A percentile compares a stretch with the other conserved stretches of the same genome.
These are phyloP conservation scores for Actenoides hombroni DNA, from an alignment of 2,113 vertebrate genomes.

Conservation along the genomic window DNA sequence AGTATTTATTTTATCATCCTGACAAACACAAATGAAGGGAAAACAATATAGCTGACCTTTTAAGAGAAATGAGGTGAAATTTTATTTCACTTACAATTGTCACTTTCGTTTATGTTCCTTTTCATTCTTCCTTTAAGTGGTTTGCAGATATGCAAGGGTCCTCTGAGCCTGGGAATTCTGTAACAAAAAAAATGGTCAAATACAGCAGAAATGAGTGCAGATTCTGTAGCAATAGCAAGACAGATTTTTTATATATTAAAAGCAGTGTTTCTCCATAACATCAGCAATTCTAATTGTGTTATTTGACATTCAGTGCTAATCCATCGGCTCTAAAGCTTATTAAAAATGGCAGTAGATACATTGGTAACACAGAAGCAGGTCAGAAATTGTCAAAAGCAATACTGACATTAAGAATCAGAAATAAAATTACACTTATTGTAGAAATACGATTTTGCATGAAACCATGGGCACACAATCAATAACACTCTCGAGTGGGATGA, in stretches of 20 bases:
- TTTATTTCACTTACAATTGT: slow-evolving; percentile 22
- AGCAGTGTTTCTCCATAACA: slow-evolving; percentile 37
- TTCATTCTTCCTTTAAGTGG: slow-evolving; percentile 13
- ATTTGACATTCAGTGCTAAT: slow-evolving; percentile 71
- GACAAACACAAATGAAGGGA: slow-evolving; percentile 31
- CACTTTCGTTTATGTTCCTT: slow-evolving; percentile 53
- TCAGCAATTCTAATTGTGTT: slow-evolving; percentile 64
- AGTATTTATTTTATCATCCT: slow-evolving; percentile 34
- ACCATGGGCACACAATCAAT: slow-evolving; percentile 34
- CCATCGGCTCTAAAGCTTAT: slow-evolving; percentile 58
- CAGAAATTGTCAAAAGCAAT: slow-evolving; percentile 43
- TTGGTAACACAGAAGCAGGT: slow-evolving; percentile 1
- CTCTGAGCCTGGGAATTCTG: neutral
- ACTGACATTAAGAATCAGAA: slow-evolving; percentile 16
- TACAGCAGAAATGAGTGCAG: slow-evolving; percentile 4
- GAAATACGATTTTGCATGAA: slow-evolving; percentile 30
- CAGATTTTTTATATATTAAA: slow-evolving; percentile 20
- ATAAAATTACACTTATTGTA: slow-evolving; percentile 46
- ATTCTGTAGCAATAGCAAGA: slow-evolving; percentile 25
- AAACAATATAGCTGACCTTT: neutral
- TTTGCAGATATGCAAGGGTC: neutral
- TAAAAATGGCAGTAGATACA: slow-evolving; percentile 59
- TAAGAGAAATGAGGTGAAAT: slow-evolving; percentile 47
- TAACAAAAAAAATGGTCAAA: slow-evolving; percentile 3
- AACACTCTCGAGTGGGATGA: neutral